Percentiles rank a stretch among this genome's conserved stretches.
Evolutionary conservation across 2,888 invertebrate species (phyloP).

Genomic region (Microctonus aethiopoides): DNA sequence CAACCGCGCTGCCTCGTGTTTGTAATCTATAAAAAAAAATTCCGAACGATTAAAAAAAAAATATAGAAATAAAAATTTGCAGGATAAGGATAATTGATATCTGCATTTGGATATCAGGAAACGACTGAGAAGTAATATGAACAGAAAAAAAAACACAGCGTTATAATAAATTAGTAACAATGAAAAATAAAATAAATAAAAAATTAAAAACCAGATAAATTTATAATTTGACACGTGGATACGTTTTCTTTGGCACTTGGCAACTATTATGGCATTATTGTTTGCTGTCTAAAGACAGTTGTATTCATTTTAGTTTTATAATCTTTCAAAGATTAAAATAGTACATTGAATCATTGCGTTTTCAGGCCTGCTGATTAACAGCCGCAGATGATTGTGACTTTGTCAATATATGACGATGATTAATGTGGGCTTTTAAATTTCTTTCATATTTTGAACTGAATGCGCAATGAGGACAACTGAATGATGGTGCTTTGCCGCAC

Average conservation of each 20-base stretch:
- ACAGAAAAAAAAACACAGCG: background rate
- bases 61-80: too few relatives aligned
- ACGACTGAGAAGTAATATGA: too few relatives aligned
- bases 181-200: slow-evolving; percentile 2
- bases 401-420: slow-evolving; percentile 60
- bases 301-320: background rate
- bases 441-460: slow-evolving; percentile 67
- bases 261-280: slow-evolving; percentile 16
- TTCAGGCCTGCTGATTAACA: slow-evolving; percentile 56
- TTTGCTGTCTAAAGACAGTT: background rate
- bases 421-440: slow-evolving; percentile 66
- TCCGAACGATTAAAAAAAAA: too few relatives aligned
- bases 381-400: slow-evolving; percentile 39
- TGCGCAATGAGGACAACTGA: slow-evolving; percentile 66
- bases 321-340: slow-evolving; percentile 8
- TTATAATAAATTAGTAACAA: background rate
- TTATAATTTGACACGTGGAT: background rate
- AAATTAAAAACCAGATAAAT: background rate
- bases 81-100: too few relatives aligned
- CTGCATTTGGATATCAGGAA: too few relatives aligned
- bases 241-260: slow-evolving; percentile 42
- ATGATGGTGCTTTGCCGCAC: slow-evolving; percentile 68
- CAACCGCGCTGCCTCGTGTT: background rate
- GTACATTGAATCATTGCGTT: slow-evolving; percentile 4
- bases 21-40: too few relatives aligned